Conservation (phyloP, 2,888 invertebrate genomes). For the Antheraea assamensis region DNA sequence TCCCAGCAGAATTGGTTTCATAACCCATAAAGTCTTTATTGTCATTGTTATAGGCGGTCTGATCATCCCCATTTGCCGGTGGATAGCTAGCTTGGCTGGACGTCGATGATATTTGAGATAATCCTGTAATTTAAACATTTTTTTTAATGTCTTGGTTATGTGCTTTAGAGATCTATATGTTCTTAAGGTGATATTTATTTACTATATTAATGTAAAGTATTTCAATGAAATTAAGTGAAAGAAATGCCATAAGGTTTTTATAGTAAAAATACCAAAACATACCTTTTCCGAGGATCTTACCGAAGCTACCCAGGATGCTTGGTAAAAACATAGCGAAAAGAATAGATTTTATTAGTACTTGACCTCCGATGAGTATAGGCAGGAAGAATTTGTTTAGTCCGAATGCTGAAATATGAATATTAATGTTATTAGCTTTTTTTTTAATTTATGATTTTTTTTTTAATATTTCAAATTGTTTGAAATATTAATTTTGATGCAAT, state of each 20-base stretch:
- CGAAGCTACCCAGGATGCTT: slow-evolving; percentile 90
- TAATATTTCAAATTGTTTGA: no score
- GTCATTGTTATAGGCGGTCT: slow-evolving; percentile 60
- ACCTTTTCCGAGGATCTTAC: slow-evolving; percentile 93
- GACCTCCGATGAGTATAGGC: slow-evolving; percentile 91
- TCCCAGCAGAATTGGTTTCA: slow-evolving; percentile 68
- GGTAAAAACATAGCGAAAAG: slow-evolving; percentile 92
- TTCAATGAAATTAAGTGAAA: not conserved
- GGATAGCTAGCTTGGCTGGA: slow-evolving; percentile 77
- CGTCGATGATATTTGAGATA: slow-evolving; percentile 79
- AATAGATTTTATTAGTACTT: slow-evolving; percentile 89
- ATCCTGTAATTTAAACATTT: slow-evolving; percentile 63
- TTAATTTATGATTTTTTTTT: no score
- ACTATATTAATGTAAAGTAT: not conserved
- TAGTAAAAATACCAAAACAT: slow-evolving; percentile 31
- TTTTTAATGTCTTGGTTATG: not conserved
- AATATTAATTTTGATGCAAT: no score
- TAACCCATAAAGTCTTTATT: slow-evolving; percentile 85
- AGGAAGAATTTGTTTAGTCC: slow-evolving; percentile 92
- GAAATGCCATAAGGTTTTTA: no score
- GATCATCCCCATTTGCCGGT: slow-evolving; percentile 87
- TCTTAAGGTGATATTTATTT: no score
- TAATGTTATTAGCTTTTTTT: not conserved
- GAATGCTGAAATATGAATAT: slow-evolving; percentile 82
- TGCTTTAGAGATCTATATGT: no score